Conservation (phyloP, 2,888 invertebrate species). For the Nasonia oneida region DNA sequence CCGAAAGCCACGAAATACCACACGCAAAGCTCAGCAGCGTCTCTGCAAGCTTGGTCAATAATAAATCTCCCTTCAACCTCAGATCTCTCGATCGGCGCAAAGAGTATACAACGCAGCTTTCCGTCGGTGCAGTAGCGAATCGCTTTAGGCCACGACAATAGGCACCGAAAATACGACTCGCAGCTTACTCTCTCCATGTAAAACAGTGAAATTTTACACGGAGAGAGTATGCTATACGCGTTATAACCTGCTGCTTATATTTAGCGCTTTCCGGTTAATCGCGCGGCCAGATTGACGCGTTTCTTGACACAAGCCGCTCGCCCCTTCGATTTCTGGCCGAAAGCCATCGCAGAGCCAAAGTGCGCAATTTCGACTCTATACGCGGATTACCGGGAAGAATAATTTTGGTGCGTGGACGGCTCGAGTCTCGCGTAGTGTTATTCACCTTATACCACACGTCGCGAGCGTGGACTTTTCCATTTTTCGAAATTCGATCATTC, state of each 20-base stretch:
- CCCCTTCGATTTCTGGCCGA: background rate
- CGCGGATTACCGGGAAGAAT: conserved; percentile 67
- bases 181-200: too few relatives aligned
- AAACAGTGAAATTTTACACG: too few relatives aligned
- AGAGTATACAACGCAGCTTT: too few relatives aligned
- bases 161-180: background rate
- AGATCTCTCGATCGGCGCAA: too few relatives aligned
- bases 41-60: too few relatives aligned
- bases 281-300: conserved; percentile 18
- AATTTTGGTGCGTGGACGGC: conserved; percentile 63
- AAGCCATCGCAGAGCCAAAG: conserved; percentile 62
- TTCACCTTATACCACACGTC: conserved; percentile 18
- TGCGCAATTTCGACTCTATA: conserved; percentile 66
- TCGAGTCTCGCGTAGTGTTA: conserved; percentile 19
- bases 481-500: background rate
- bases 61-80: too few relatives aligned
- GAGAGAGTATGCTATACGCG: background rate
- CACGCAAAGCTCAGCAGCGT: too few relatives aligned
- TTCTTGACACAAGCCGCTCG: background rate
- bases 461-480: background rate
- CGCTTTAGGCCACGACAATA: background rate
- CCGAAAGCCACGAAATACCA: too few relatives aligned
- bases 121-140: too few relatives aligned
- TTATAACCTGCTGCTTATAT: conserved; percentile 5
- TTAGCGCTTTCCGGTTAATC: conserved; percentile 33